Base-by-base conservation (phyloP, 2,113 vertebrate genomes). In the Ochotona curzoniae region DNA sequence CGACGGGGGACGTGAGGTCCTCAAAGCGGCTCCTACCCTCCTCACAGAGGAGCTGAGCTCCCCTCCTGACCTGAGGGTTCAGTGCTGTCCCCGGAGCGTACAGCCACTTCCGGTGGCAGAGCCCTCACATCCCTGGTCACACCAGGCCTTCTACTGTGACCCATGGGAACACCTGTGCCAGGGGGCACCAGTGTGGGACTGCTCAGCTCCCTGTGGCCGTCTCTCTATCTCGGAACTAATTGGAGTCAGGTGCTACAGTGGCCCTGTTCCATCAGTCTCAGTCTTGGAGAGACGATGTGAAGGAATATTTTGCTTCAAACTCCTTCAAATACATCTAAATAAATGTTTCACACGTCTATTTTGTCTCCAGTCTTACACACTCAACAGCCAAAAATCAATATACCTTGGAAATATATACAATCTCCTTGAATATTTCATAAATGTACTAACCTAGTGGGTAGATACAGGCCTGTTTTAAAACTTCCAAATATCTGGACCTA, bases 401-500 rank as follows among this genome's bases (percentile, higher is more conserved):
- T 15, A 78, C 26, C 78, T 28, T 54, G 63, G 30, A 57, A 91
- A 94, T 84, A 49, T 30, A 71, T 49, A 71, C 15, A 90, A 70
- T 23, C 20, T 44, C 26, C 25, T 90, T 93, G 35, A 89, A 87
- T 94, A 71, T 13, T 82, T 87, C 47, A 67, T 81, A 97, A 93
- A 91, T 66, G 9, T 93, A 97, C 99, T 98, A 96, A 99, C 99
- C 99, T 99, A 93, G 99, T 99, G 96, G 99, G 99, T 91, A 99
- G 98, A 98, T 99, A 99, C 84, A 99, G 98, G 85, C 99, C 99
- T 63, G 99, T 99, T 97, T 99, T 99, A 98, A 99, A 99, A 97
- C 99, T 99, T 97, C 99, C 99, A 98, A 99, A 99, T 98, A 99
- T 99, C 97, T 99, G 98, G 82, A 99, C 99, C 99, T 99, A 96